Conservation (phyloP, 2,888 invertebrate species). For the Griposia aprilina region DNA sequence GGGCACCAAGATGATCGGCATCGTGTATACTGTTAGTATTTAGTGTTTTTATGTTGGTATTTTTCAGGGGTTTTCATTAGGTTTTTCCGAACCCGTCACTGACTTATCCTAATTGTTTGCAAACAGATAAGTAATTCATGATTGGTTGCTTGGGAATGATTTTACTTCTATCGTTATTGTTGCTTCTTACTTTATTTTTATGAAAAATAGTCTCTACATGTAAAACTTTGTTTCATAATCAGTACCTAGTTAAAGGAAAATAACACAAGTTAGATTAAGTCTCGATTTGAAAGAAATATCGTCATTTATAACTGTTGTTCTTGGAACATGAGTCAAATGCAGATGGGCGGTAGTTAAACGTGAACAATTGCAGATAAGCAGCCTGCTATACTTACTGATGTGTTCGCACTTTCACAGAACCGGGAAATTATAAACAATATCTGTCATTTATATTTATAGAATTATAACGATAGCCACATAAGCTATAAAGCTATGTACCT, state of each 20-base stretch:
- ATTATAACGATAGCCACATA: background rate
- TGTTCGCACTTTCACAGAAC: background rate
- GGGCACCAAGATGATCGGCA: conserved; percentile 75
- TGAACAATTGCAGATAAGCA: conserved; percentile 42
- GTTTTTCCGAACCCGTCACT: background rate
- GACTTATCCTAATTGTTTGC: conserved; percentile 22
- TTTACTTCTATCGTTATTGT: background rate
- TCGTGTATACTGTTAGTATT: conserved; percentile 74
- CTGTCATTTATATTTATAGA: conserved; percentile 14
- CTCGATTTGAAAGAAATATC: conserved; percentile 2
- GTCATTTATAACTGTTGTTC: conserved; percentile 13
- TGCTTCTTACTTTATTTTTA: background rate
- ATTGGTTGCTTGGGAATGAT: background rate
- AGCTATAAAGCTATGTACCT: background rate
- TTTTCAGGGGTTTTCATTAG: background rate
- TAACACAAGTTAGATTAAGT: conserved; percentile 7
- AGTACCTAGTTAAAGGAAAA: conserved; percentile 16
- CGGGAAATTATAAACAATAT: conserved; percentile 29
- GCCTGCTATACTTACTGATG: background rate
- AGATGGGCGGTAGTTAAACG: conserved; percentile 31
- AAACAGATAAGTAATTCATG: background rate
- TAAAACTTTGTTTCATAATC: background rate
- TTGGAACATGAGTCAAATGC: conserved; percentile 58
- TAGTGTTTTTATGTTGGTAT: background rate
- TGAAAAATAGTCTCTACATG: background rate